Evolutionary conservation across 2,113 vertebrate genomes (phyloP).

Genomic region (Gopherus flavomarginatus): DNA sequence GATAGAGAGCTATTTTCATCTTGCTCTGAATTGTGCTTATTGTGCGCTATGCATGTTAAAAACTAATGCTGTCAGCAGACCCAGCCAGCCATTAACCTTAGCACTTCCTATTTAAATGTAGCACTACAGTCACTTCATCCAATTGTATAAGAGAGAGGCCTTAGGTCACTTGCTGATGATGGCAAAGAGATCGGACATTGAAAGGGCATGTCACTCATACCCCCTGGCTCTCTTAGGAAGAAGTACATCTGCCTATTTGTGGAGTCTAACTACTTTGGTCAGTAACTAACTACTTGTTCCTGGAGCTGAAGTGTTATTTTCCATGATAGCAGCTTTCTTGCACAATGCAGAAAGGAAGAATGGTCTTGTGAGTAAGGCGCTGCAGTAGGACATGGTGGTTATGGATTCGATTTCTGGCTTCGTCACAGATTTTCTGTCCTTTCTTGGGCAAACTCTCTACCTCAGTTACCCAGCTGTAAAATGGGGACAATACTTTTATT

Average conservation of each 20-base stretch:
- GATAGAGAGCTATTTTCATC: constrained; percentile 74
- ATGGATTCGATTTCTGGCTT: background rate
- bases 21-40: constrained; percentile 69
- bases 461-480: background rate
- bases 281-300: background rate
- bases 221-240: background rate
- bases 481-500: background rate
- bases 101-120: constrained; percentile 39
- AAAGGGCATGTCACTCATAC: background rate
- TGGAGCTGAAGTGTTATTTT: background rate
- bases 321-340: background rate
- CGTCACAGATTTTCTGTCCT: background rate
- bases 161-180: constrained; percentile 35
- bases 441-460: background rate
- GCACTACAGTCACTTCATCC: constrained; percentile 32
- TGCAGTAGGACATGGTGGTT: background rate
- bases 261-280: background rate
- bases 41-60: constrained; percentile 15
- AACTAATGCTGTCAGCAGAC: constrained; percentile 47
- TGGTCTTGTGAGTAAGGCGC: background rate
- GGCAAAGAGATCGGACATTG: constrained; percentile 19
- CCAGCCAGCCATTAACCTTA: constrained; percentile 43
- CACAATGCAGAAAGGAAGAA: background rate
- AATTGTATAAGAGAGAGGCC: background rate
- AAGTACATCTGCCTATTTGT: rapidly evolving